Base-by-base conservation (phyloP, 2,113 vertebrate species). In the Phocoena phocoena region DNA sequence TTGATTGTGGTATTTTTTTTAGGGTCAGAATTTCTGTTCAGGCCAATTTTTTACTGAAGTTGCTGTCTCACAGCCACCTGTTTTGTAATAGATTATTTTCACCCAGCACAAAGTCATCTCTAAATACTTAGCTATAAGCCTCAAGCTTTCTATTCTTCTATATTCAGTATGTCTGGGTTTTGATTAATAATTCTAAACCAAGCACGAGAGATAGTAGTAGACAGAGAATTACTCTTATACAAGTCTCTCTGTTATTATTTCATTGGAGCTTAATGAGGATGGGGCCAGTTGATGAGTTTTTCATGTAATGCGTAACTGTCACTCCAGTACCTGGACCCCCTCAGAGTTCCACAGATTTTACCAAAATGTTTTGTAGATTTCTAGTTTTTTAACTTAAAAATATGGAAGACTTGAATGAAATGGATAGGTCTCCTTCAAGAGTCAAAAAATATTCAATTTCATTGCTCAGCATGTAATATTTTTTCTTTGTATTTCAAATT, bases 401-500 rank as follows among this genome's bases (percentile, higher is more conserved):
- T 97, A 98, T 97, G 97, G 96, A 98, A 98, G 96, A 98, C 96
- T 77, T 97, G 98, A 98, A 98, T 63, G 95, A 99, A 98, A 98
- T 97, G 95, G 98, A 98, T 98, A 98, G 96, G 71, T 94, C 94
- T 98, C 90, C 98, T 98, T 98, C 97, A 98, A 98, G 97, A 98
- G 97, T 84, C 80, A 98, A 98, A 97, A 98, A 98, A 98, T 97
- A 98, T 70, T 98, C 98, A 98, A 98, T 99, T 99, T 99, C 98
- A 97, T 98, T 98, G 97, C 98, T 97, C 98, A 99, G 98, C 98
- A 98, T 98, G 98, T 93, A 98, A 98, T 97, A 98, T 98, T 98
- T 98, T 80, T 98, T 98, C 96, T 97, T 95, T 98, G 88, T 98
- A 96, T 98, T 98, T 99, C 97, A 98, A 98, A 98, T 93, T 98